Conservation (phyloP, 1,140 invertebrate species). For the Laupala kohalensis region DNA sequence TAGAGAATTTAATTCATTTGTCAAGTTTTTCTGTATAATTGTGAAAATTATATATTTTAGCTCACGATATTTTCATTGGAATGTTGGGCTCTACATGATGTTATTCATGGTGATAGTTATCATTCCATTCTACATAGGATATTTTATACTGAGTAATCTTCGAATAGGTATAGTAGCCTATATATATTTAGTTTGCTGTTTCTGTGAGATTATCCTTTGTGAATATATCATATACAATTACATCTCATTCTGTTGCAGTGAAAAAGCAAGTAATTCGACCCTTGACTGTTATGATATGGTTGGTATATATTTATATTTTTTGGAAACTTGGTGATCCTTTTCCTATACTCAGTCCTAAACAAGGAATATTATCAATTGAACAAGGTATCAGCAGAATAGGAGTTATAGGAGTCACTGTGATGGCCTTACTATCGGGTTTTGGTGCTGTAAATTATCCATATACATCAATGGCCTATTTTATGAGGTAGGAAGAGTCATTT, state of each 20-base stretch:
- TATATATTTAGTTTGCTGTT: neutral
- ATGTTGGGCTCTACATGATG: constrained; percentile 78
- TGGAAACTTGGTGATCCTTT: constrained; percentile 99
- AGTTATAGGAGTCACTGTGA: constrained; percentile 97
- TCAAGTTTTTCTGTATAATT: neutral
- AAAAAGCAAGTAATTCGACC: constrained; percentile 62
- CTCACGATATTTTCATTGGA: constrained; percentile 94
- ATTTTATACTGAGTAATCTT: constrained; percentile 85
- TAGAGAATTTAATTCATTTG: neutral
- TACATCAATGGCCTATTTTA: constrained; percentile 97
- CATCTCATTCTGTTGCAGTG: constrained; percentile 45
- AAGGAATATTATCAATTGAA: constrained; percentile 89
- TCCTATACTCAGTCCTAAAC: constrained; percentile 87
- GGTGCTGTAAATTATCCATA: constrained; percentile 99
- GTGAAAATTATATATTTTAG: constrained; percentile 38
- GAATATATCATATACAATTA: neutral
- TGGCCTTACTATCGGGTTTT: constrained; percentile 97
- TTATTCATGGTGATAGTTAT: constrained; percentile 91
- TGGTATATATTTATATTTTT: constrained; percentile 88
- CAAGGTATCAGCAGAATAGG: constrained; percentile 93
- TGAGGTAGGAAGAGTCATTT: no score
- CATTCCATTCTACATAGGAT: constrained; percentile 95
- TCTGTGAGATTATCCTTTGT: neutral
- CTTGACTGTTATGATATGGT: constrained; percentile 73
- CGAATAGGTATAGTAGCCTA: constrained; percentile 60